phyloP scores from a whole-genome alignment of 1,140 invertebrate species.

The Drosophila burlai region DNA sequence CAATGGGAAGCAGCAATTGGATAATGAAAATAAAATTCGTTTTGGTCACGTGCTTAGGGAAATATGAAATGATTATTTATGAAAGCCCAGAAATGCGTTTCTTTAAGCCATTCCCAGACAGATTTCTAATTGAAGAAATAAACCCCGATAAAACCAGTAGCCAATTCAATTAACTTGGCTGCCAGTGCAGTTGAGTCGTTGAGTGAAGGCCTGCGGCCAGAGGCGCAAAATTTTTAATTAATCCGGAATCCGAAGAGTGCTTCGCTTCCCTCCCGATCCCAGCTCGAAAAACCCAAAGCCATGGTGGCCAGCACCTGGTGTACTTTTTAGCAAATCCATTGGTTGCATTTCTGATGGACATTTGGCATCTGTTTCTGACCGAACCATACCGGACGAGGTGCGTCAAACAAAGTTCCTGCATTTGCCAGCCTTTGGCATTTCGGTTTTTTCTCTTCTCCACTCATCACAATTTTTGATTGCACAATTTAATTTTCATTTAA shows the following conservation, averaged over 20 bases:
- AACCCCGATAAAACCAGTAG: conserved; percentile 18
- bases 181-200: conserved; percentile 50
- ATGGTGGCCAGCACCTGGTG: conserved; percentile 35
- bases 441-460: conserved; percentile 30
- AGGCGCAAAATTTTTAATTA: conserved; percentile 71
- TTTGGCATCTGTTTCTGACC: conserved; percentile 73
- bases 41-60: conserved; percentile 72
- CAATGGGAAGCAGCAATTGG: conserved; percentile 39
- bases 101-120: not conserved
- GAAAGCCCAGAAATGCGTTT: conserved; percentile 19
- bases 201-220: conserved; percentile 61
- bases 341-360: conserved; percentile 77
- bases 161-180: conserved; percentile 70
- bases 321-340: conserved; percentile 61
- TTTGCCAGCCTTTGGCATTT: conserved; percentile 60
- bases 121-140: conserved; percentile 17
- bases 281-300: conserved; percentile 15
- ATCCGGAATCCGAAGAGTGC: conserved; percentile 21
- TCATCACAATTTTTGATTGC: conserved; percentile 59
- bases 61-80: conserved; percentile 67
- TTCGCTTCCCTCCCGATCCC: not conserved
- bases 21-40: conserved; percentile 75
- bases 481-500: conserved; percentile 67
- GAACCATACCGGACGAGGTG: conserved; percentile 12
- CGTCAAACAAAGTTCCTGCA: conserved; percentile 44